Conservation (phyloP, 2,797 vertebrate genomes). For the Mormyrops boulengeri region DNA sequence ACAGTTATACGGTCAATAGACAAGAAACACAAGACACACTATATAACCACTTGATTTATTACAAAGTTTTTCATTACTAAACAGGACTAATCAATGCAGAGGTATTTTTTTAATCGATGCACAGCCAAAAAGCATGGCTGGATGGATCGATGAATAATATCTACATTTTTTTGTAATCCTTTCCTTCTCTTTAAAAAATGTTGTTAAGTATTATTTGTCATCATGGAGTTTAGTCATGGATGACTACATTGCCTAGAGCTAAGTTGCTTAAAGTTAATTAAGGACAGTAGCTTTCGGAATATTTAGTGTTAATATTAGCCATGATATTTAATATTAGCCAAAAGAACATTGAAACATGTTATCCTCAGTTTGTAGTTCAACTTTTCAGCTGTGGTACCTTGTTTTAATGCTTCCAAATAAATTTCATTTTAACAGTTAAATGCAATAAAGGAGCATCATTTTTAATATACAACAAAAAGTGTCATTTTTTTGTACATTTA, state of each 20-base stretch:
- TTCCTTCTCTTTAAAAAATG: background rate
- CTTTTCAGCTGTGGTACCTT: background rate
- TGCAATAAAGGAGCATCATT: background rate
- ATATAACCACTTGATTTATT: too few species aligned
- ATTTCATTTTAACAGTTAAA: background rate
- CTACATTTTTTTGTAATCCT: background rate
- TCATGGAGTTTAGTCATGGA: background rate
- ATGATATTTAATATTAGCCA: background rate
- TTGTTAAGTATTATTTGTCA: background rate
- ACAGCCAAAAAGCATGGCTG: background rate
- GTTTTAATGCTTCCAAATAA: background rate
- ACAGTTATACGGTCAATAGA: background rate
- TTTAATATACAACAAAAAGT: background rate
- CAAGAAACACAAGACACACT: too few species aligned
- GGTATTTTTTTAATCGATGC: too few species aligned
- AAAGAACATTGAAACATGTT: background rate
- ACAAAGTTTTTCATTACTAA: too few species aligned
- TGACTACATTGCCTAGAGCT: background rate
- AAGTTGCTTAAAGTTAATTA: background rate
- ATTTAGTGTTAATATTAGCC: background rate
- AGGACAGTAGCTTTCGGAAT: background rate
- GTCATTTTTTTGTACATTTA: background rate
- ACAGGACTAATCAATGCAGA: too few species aligned
- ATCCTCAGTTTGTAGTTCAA: background rate
- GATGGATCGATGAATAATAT: background rate